Conservation (phyloP, 2,113 vertebrate species). For the Oreochromis tanganicae region DNA sequence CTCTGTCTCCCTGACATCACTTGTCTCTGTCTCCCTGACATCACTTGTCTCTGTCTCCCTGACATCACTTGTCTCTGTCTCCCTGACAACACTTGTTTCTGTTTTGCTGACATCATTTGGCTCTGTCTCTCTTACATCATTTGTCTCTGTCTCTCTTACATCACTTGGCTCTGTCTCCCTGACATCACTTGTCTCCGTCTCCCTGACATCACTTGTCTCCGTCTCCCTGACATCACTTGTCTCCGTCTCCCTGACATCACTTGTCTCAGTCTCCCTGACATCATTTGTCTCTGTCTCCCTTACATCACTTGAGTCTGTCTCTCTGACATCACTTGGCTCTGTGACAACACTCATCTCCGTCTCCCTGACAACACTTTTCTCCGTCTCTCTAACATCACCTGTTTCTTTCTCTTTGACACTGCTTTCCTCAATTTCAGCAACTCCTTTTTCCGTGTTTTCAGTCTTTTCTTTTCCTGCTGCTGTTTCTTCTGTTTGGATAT, state of each 20-base stretch:
- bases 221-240: rapidly evolving
- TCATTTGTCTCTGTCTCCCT: not conserved
- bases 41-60: not conserved
- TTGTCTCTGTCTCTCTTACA: not conserved
- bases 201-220: not conserved
- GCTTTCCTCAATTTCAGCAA: not conserved
- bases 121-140: not conserved
- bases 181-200: not conserved
- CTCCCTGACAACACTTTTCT: not conserved
- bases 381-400: not conserved
- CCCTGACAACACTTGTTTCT: not conserved
- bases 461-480: not conserved
- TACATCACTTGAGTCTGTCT: not conserved
- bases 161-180: not conserved
- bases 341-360: rapidly evolving
- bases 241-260: rapidly evolving
- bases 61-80: not conserved
- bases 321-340: rapidly evolving
- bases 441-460: not conserved
- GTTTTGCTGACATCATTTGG: not conserved
- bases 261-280: rapidly evolving
- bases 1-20: not conserved
- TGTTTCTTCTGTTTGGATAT: not conserved
- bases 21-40: not conserved
- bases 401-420: not conserved